Evolutionary conservation across 1,140 invertebrate genomes (phyloP), one percentile per base, ranked within the genome.

Genomic region (Drosophila asahinai): DNA sequence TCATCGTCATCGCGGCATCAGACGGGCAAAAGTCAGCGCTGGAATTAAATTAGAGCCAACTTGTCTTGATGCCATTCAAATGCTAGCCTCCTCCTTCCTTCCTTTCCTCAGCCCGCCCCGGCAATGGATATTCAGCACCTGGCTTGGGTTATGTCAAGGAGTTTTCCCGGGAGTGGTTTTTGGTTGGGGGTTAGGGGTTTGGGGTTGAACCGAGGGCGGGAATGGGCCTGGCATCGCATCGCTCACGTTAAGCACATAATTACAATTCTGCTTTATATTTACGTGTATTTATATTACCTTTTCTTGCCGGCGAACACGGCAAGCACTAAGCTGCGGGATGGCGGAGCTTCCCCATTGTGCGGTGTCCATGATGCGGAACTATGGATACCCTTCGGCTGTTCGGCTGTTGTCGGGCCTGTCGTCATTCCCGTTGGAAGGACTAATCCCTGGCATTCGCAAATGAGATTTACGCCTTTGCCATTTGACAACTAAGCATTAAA

Each of bases 231-330:
- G 27, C 25, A 58, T 38, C 19, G 42, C 86, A 89, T 90, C 81
- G 81, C 79, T 89, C 86, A 90, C 81, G 78, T 81, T 84, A 90
- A 90, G 81, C 86, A 89, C 86, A 89, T 89, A 89, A 89, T 89
- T 89, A 89, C 86, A 89, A 89, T 89, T 89, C 86, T 86, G 86
- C 74, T 81, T 89, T 89, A 73, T 90, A 89, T 84, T 90, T 90
- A 87, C 83, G 80, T 87, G 66, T 86, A 89, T 90, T 89, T 90
- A 81, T 89, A 81, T 90, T 86, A 79, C 84, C 78, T 89, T 90
- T 90, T 79, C 70, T 77, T 81, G 71, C 57, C 54, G 19, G 43
- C 67, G 36, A 49, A 42, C 51, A 67, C 61, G 42, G 40, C 58
- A 40, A 36, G 47, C 62, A 25, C 30, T 70, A 43, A 70, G 57